Evolutionary conservation across 2,888 invertebrate species (phyloP).

Genomic region (Limenitis camilla): DNA sequence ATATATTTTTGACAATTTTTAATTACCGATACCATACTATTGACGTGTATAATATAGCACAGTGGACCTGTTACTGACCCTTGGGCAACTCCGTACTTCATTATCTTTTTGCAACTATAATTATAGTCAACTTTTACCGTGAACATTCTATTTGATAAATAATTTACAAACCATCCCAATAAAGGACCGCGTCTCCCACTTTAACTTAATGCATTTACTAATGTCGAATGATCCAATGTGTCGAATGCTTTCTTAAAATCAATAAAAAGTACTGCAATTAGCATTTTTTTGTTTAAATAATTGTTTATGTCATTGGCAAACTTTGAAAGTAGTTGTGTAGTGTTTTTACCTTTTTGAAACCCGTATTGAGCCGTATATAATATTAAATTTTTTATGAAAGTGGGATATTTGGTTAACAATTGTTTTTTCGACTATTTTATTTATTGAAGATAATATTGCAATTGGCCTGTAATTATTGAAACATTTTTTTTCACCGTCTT

Average conservation of each 20-base stretch:
- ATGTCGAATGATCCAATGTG: neutral
- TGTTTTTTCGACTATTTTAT: slow-evolving; percentile 20
- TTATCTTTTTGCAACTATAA: slow-evolving; percentile 1
- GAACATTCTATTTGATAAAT: neutral
- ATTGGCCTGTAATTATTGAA: too few relatives aligned
- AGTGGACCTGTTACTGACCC: slow-evolving; percentile 21
- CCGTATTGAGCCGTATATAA: slow-evolving; percentile 15
- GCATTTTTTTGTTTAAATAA: slow-evolving; percentile 4
- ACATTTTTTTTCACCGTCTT: too few relatives aligned
- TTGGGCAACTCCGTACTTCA: slow-evolving; percentile 18
- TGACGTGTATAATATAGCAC: slow-evolving; percentile 23
- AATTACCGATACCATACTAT: slow-evolving; percentile 19
- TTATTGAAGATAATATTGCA: slow-evolving; percentile 14
- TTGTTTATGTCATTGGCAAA: slow-evolving; percentile 8
- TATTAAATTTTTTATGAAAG: slow-evolving; percentile 7
- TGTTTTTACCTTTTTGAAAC: slow-evolving; percentile 7
- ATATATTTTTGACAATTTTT: neutral
- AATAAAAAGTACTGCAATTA: slow-evolving; percentile 13
- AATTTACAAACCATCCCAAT: slow-evolving; percentile 4
- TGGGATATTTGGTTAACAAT: slow-evolving; percentile 12
- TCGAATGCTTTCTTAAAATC: slow-evolving; percentile 10
- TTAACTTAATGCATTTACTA: slow-evolving; percentile 1
- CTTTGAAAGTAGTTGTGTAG: neutral
- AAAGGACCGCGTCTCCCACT: slow-evolving; percentile 4
- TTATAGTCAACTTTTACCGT: neutral